Conservation (phyloP, 2,888 invertebrate genomes). For the Cheilosia pagana region DNA sequence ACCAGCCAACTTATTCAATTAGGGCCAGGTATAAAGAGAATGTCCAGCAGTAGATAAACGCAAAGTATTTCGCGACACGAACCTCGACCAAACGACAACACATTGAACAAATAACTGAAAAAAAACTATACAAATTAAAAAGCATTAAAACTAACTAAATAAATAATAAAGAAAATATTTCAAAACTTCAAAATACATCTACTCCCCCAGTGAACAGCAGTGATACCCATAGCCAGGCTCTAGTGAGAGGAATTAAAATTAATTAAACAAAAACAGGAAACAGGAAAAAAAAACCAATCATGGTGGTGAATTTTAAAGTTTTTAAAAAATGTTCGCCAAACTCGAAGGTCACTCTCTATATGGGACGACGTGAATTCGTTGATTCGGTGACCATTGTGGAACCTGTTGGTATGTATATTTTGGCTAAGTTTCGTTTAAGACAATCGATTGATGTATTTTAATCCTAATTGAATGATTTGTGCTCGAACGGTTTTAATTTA, state of each 20-base stretch:
- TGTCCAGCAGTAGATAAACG: conserved; percentile 20
- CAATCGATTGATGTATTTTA: conserved; percentile 11
- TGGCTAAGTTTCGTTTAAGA: background rate
- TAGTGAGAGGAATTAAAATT: background rate
- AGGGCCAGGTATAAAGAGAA: conserved; percentile 67
- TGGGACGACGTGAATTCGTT: conserved; percentile 94
- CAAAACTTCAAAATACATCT: background rate
- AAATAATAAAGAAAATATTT: background rate
- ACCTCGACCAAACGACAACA: conserved; percentile 67
- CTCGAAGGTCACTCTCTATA: conserved; percentile 92
- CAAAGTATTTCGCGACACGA: conserved; percentile 74
- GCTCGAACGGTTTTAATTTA: conserved; percentile 20
- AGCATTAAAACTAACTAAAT: conserved; percentile 2
- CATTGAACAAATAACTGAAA: conserved; percentile 5
- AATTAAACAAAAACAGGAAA: conserved; percentile 3
- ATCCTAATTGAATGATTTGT: conserved; percentile 37
- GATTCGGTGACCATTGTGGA: conserved; percentile 94
- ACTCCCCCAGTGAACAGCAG: conserved; percentile 19
- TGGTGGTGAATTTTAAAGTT: conserved; percentile 96
- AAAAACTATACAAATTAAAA: conserved; percentile 15
- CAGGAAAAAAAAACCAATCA: conserved; percentile 79
- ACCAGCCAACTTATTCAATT: conserved; percentile 68
- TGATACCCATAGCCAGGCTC: background rate
- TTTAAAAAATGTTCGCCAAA: conserved; percentile 96
- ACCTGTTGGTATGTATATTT: conserved; percentile 88